Conservation (phyloP, 2,888 invertebrate species). For the Trileptium ribeirensis region DNA sequence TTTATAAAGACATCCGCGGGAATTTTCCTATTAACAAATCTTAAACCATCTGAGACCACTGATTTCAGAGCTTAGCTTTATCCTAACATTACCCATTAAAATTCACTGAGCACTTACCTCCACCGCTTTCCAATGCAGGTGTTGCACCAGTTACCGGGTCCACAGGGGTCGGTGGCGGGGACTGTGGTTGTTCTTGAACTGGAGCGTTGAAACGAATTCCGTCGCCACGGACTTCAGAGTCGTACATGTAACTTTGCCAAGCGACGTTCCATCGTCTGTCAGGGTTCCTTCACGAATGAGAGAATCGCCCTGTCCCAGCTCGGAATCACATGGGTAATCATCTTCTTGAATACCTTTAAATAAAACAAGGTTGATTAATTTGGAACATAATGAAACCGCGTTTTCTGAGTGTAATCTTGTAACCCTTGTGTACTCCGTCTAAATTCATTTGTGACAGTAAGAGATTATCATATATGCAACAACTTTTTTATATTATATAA, state of each 20-base stretch:
- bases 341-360: constrained; percentile 7
- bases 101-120: no score
- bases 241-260: constrained; percentile 9
- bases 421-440: no score
- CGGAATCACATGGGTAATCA: background rate
- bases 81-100: no score
- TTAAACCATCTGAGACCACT: no score
- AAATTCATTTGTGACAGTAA: no score
- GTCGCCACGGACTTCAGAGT: background rate
- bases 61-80: no score
- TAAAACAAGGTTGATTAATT: background rate
- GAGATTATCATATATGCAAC: no score
- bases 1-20: no score
- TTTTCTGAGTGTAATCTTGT: background rate
- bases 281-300: background rate
- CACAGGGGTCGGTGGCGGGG: background rate
- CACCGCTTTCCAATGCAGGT: background rate
- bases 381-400: background rate
- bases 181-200: background rate
- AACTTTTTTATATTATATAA: no score
- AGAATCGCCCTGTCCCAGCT: background rate
- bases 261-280: background rate
- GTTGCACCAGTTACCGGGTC: background rate
- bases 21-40: no score
- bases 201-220: background rate